Base-by-base conservation (phyloP, 2,888 invertebrate species). In the Drosophila falleni region DNA sequence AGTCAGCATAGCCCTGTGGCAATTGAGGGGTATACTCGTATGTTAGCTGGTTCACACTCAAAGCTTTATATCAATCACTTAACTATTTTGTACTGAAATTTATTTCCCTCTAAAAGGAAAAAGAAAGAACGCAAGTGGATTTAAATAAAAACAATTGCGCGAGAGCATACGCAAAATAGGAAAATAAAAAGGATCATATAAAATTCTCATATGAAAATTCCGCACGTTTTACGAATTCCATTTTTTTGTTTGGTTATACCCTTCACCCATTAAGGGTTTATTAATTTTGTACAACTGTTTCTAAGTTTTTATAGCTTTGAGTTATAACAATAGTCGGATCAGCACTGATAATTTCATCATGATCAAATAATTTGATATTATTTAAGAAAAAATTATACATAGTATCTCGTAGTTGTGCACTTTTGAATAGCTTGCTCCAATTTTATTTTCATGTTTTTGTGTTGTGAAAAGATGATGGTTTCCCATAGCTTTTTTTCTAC, bases 61-160 rank as follows among this genome's bases (percentile, higher is more conserved):
- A 31, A 23, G 55, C 50, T 73, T 71, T 69, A 75, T 74, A 87
- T 86, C 87, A 86, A 80, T 85, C 83, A 81, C 80, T 78, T 75
- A 73, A 78, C 80, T 74, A 66, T 67, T 76, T 78, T 72, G 56
- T 54, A 49, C 42, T 65, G 49, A 55, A 75, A 73, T 74, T 71
- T 78, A 72, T 74, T 74, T 65, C 39, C 37, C 26, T 37, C 54
- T 10, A 42, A 49, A 41, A 23, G 10, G 5, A 46, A 37, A 58
- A 41, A 10, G 6, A 53, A 41, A 58, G 26, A 35, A 56, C 42
- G 26, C 41, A 56, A 71, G 53, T 71, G 64, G 50, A 69, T 68
- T 73, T 71, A 53, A 74, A 64, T 47, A 67, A 69, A 68, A 69
- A 65, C 62, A 71, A 72, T 80, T 80, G 60, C 54, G 64, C 68